These are phyloP conservation scores for Hippopotamus amphibius DNA, from an alignment of 2,113 vertebrate genomes.

Conservation along the genomic window DNA sequence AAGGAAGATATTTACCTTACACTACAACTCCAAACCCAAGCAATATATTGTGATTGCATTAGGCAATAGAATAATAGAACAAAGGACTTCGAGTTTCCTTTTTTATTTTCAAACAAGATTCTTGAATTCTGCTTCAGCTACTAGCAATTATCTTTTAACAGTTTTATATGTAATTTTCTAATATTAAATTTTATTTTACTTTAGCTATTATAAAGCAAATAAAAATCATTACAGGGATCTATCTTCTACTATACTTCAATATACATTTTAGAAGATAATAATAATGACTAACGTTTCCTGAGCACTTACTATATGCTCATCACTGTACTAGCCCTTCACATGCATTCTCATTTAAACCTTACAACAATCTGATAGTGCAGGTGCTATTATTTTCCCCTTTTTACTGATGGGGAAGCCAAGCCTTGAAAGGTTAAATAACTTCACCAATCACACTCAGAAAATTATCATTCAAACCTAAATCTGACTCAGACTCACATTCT, in stretches of 20 bases:
- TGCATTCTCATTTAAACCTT: background rate
- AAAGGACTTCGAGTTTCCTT: background rate
- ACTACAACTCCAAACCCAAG: background rate
- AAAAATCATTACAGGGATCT: background rate
- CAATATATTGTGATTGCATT: background rate
- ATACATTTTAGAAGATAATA: slow-evolving; percentile 2
- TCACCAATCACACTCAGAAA: slow-evolving; percentile 47
- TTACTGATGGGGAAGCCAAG: background rate
- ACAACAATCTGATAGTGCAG: background rate
- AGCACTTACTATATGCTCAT: background rate
- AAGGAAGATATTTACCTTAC: background rate
- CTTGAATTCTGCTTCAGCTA: slow-evolving; percentile 1
- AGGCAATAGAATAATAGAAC: background rate
- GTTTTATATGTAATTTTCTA: slow-evolving; percentile 40
- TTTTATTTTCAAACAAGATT: slow-evolving; percentile 48
- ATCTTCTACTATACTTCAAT: background rate
- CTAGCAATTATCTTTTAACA: background rate
- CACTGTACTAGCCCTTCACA: background rate
- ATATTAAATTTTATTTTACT: slow-evolving; percentile 36
- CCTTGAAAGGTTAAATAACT: slow-evolving; percentile 29
- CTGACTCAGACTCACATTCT: background rate
- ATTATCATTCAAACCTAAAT: slow-evolving; percentile 30
- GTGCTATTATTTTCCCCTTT: background rate
- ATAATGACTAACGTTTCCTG: background rate
- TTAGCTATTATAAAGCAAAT: slow-evolving; percentile 27